Evolutionary conservation across 1,140 invertebrate species (phyloP).

Genomic region (Drosophila ogumai): DNA sequence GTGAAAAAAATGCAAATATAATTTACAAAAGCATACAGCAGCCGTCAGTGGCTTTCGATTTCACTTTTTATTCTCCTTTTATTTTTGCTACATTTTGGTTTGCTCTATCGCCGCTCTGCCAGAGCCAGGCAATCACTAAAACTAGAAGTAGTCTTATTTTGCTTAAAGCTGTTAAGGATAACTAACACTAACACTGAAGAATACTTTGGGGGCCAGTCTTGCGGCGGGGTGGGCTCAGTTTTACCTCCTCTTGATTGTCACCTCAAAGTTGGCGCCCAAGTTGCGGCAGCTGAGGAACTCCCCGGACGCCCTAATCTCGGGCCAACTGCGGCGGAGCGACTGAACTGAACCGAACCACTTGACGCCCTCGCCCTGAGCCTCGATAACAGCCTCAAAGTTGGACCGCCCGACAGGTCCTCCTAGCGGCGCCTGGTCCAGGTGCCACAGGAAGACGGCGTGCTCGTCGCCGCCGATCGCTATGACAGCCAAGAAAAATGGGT

Average conservation of each 20-base stretch:
- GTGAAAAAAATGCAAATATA: conserved; percentile 66
- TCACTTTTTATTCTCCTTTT: conserved; percentile 3
- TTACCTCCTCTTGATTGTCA: conserved; percentile 54
- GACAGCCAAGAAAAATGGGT: conserved; percentile 69
- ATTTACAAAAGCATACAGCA: conserved; percentile 64
- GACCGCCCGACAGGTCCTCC: conserved; percentile 1
- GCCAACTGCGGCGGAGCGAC: conserved; percentile 57
- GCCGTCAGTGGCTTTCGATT: conserved; percentile 25
- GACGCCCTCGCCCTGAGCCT: conserved; percentile 38
- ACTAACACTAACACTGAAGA: conserved; percentile 5
- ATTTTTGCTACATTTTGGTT: conserved; percentile 9
- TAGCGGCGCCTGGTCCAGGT: conserved; percentile 17
- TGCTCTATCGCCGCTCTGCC: conserved; percentile 11
- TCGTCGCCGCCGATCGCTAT: conserved; percentile 34
- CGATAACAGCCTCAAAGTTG: conserved; percentile 60
- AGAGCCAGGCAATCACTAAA: conserved; percentile 14
- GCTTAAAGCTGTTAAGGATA: neutral
- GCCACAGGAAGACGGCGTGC: conserved; percentile 60
- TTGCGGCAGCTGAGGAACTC: conserved; percentile 49
- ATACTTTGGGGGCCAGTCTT: conserved; percentile 19
- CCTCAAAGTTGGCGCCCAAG: conserved; percentile 37
- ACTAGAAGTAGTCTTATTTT: conserved; percentile 1
- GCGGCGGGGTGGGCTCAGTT: neutral
- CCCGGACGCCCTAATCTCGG: conserved; percentile 53
- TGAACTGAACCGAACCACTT: conserved; percentile 61